A percentile compares a stretch with the other conserved stretches of the same genome.
These are phyloP conservation scores for Microcebus tavaratra DNA, from an alignment of 2,113 vertebrate species.

Conservation along the genomic window DNA sequence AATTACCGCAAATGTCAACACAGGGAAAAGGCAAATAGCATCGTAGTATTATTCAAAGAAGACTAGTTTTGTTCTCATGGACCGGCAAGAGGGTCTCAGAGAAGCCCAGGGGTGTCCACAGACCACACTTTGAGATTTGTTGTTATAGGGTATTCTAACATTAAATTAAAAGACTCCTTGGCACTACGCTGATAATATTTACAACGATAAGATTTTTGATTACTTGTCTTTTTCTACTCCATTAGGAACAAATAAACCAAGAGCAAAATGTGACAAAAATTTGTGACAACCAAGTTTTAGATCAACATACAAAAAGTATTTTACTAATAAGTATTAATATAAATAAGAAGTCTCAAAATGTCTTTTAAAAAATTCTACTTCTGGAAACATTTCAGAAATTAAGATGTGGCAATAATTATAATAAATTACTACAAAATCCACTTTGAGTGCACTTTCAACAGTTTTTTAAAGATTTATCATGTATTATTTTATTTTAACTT, in stretches of 20 bases:
- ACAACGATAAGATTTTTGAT: background rate
- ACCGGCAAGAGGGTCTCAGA: background rate
- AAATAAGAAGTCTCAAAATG: background rate
- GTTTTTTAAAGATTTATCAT: background rate
- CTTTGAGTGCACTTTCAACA: background rate
- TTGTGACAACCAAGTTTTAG: background rate
- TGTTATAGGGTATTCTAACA: background rate
- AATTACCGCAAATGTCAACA: background rate
- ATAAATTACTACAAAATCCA: background rate
- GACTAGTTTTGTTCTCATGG: background rate
- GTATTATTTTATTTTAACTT: background rate
- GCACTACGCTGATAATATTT: background rate
- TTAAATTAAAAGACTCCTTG: background rate
- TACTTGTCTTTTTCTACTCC: background rate
- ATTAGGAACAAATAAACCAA: background rate
- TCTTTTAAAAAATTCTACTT: background rate
- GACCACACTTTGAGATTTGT: background rate
- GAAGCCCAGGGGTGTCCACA: background rate
- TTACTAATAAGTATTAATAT: background rate
- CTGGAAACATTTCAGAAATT: constrained; percentile 18
- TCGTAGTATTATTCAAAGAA: background rate
- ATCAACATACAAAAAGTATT: background rate
- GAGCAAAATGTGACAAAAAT: background rate
- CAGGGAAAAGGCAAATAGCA: background rate
- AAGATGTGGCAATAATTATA: background rate